Evolutionary conservation across 2,797 vertebrate genomes (phyloP).

Genomic region (Antennarius maculatus): DNA sequence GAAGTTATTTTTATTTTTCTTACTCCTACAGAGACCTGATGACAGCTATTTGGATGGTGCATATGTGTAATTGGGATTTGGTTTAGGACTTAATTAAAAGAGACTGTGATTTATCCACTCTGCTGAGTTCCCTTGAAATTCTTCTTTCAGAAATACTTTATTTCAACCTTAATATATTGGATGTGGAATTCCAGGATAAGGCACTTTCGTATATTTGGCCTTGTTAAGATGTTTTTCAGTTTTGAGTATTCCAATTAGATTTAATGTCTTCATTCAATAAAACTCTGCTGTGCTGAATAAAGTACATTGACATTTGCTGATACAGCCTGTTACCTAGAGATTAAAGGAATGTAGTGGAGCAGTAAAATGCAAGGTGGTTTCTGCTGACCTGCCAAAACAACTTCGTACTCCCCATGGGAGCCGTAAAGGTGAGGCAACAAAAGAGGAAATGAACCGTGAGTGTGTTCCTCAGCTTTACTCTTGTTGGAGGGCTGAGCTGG

Average conservation of each 20-base stretch:
- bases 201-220: background rate
- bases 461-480: conserved; percentile 45
- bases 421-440: conserved; percentile 51
- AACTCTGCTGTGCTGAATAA: conserved; percentile 18
- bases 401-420: conserved; percentile 47
- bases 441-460: conserved; percentile 49
- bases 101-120: no score
- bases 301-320: conserved; percentile 39
- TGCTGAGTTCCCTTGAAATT: no score
- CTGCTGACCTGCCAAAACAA: conserved; percentile 59
- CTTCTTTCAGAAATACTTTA: no score
- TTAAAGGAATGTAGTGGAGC: conserved; percentile 38
- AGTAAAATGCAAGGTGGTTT: conserved; percentile 57
- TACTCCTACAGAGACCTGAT: no score
- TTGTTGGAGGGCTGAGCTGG: conserved; percentile 12
- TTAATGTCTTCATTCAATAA: conserved; percentile 17
- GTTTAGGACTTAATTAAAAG: no score
- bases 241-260: conserved; percentile 22
- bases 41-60: no score
- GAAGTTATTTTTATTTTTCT: no score
- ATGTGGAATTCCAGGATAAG: background rate
- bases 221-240: conserved; percentile 1
- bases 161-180: background rate
- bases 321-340: conserved; percentile 26
- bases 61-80: no score